Base-by-base conservation (phyloP, 2,113 vertebrate species). In the Oryctolagus cuniculus region DNA sequence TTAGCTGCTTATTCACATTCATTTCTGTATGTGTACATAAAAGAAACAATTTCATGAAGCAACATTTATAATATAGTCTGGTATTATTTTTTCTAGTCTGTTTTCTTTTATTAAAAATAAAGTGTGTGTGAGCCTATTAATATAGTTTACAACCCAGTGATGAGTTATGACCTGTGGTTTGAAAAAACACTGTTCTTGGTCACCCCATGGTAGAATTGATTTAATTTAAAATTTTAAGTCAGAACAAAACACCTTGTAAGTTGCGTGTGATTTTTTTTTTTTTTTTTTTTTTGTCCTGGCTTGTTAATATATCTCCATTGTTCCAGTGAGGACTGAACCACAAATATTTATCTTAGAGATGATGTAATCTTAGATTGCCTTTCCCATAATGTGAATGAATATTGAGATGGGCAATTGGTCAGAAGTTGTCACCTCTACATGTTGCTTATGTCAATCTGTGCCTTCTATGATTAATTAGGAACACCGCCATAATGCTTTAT, bases 221-320 rank as follows among this genome's bases (percentile, higher is more conserved):
- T 90, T 92, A 70, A 84, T 97, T 93, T 78, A 63, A 64, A 81
- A 81, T 89, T 84, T 34, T 78, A 67, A 92, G 29, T 82, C 61
- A 31, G 17, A 89, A 87, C 58, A 83, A 94, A 93, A 95, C 72
- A 90, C 15, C 64, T 87, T 91, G 49, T 4, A 81, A 34, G 6
- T 85, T 90, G 25, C 8, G 44, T 31, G 25, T 82, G 49, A 36
- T 58, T 58, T 95, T 96, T 85, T 24, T 92, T 96, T 92, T 64
- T 24, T 58, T 58, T 58, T 95, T 96, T 85, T 24, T 92, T 96
- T 92, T 64, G 29, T 61, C 25, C 55, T 94, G 17, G 19, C 58
- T 78, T 86, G 44, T 89, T 69, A 81, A 70, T 88, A 34, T 82
- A 58, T 78, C 63, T 96, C 29, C 72, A 77, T 1, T 85, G 44